Percentiles rank a stretch among this genome's conserved stretches.
phyloP scores from a whole-genome alignment of 2,113 vertebrate genomes.

The Dicerorhinus sumatrensis region DNA sequence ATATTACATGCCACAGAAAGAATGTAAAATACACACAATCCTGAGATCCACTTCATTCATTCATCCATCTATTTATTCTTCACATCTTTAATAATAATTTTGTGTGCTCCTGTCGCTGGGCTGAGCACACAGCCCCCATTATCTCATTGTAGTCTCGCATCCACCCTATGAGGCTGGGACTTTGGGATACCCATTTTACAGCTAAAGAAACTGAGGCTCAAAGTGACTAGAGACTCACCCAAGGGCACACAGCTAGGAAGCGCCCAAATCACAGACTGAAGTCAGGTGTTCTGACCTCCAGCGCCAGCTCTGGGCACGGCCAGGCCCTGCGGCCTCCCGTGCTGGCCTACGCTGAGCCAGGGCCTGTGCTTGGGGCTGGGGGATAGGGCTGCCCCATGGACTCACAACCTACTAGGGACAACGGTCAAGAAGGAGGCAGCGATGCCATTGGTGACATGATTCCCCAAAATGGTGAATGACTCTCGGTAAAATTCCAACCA shows the following conservation, averaged over 20 bases:
- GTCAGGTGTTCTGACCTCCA: not conserved
- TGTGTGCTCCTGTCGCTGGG: rapidly evolving
- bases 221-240: not conserved
- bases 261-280: not conserved
- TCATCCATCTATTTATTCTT: not conserved
- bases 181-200: not conserved
- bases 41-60: too few species aligned
- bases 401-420: too few species aligned
- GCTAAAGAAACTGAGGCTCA: not conserved
- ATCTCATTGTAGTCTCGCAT: too few species aligned
- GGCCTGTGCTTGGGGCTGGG: not conserved
- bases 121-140: too few species aligned
- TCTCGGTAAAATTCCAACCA: not conserved
- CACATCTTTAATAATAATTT: not conserved
- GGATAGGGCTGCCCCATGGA: not conserved
- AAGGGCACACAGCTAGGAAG: not conserved
- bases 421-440: not conserved
- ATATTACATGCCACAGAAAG: too few species aligned
- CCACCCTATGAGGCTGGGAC: not conserved
- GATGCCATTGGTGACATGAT: rapidly evolving
- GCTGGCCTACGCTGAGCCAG: too few species aligned
- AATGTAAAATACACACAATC: not conserved
- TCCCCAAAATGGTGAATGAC: not conserved
- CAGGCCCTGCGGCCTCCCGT: not conserved
- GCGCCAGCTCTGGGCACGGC: not conserved